A percentile compares a stretch with the other conserved stretches of the same genome.
Evolutionary conservation across 1,140 invertebrate species (phyloP).

Genomic region (Mesaphorura yosii): DNA sequence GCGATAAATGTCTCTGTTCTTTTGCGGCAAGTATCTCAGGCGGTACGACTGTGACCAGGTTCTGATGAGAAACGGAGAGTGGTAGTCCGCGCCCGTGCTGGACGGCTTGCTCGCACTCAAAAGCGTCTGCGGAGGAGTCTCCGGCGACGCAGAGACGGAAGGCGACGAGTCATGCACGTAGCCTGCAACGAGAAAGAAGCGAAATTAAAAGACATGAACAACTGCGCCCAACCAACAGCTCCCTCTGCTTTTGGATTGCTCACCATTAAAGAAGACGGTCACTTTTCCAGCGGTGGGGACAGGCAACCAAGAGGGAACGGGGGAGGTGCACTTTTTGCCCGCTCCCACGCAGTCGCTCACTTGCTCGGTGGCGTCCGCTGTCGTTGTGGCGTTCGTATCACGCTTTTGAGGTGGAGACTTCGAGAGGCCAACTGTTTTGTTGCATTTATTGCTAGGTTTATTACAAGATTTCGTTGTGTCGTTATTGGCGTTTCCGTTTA

Average conservation of each 20-base stretch:
- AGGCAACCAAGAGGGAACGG: constrained; percentile 30
- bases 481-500: constrained; percentile 14
- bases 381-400: constrained; percentile 20
- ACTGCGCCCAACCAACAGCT: too few species aligned
- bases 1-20: constrained; percentile 29
- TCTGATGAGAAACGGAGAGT: background rate
- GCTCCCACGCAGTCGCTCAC: too few species aligned
- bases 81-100: constrained; percentile 27
- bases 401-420: background rate
- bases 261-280: constrained; percentile 31
- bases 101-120: constrained; percentile 23
- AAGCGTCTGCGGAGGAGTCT: constrained; percentile 13
- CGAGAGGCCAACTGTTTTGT: background rate
- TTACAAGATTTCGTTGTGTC: constrained; percentile 9
- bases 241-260: background rate
- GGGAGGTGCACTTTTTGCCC: constrained; percentile 23
- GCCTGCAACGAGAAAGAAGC: constrained; percentile 13
- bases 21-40: constrained; percentile 27
- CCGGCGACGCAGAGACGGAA: background rate
- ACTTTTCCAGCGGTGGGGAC: constrained; percentile 31
- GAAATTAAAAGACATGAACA: background rate
- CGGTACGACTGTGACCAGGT: constrained; percentile 18
- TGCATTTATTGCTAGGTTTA: constrained; percentile 12
- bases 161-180: constrained; percentile 30
- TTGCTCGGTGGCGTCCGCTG: constrained; percentile 29